Evolutionary conservation across 2,888 invertebrate species (phyloP), one percentile per base, ranked within the genome.

Genomic region (Alsophila aescularia): DNA sequence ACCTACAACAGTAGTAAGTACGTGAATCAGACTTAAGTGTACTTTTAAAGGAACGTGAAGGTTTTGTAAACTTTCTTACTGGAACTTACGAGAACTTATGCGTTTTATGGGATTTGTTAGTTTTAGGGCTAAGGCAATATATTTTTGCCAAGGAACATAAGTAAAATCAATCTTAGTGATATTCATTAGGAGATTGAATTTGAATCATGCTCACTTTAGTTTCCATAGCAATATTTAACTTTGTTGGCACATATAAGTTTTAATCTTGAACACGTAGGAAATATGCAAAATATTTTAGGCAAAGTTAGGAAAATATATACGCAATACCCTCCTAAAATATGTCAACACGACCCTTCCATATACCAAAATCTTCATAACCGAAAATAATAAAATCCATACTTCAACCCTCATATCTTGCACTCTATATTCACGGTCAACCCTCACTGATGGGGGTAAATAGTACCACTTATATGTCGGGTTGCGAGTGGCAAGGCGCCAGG

Each of bases 401-500:
- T 24, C 10, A 36, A 54, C 58, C 55, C 48, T 55, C 55, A 55
- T 61, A 61, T 52, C 35, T 54, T 42, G 13, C 48, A 29, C 14
- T 54, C 31, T 52, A 52, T 50, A 55, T 55, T 52, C 48, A 58
- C 49, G 52, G 43, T 39, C 45, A 44, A 52, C 66, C 60, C 58
- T 62, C 32, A 14, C 12, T 48, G 48, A 54, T 43, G 42, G 42
- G 53, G 55, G 55, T 55, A 55, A 35, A 56, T 56, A 56, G 35
- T 49, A 39, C 29, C 37, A 52, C 45, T 44, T 41, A 51, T 48
- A 35, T 13, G 32, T 39, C 34, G 43, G 35, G 42, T 54, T 41
- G 60, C 48, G 69, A 71, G 77, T 82, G 82, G 82, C 82, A 80
- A 64, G 69, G 64, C 70, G 82, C 82, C 82, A 83, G 77, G 66